phyloP scores from a whole-genome alignment of 2,888 invertebrate genomes.

The Automeris io region DNA sequence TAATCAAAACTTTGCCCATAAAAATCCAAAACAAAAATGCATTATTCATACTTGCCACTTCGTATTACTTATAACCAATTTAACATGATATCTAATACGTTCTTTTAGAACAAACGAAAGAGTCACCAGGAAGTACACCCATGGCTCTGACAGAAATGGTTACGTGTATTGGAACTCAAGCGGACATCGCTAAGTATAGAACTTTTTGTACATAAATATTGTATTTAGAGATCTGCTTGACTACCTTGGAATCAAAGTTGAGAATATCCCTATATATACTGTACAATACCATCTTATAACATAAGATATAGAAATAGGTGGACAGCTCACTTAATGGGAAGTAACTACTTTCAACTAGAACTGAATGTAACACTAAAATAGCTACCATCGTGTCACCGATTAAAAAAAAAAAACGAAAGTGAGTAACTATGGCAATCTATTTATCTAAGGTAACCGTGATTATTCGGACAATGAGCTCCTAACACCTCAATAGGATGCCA shows the following conservation, averaged over 20 bases:
- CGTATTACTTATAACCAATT: slow-evolving; percentile 45
- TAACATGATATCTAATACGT: slow-evolving; percentile 33
- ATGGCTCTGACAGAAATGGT: slow-evolving; percentile 45
- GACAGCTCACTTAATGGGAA: no score
- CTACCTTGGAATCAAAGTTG: not conserved
- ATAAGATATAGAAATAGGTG: no score
- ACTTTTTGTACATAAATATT: slow-evolving; percentile 74
- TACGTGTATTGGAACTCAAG: slow-evolving; percentile 39
- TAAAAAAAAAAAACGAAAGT: no score
- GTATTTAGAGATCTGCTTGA: slow-evolving; percentile 46
- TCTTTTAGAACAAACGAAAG: slow-evolving; percentile 23
- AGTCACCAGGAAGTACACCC: slow-evolving; percentile 33
- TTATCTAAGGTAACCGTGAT: no score
- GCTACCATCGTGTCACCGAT: no score
- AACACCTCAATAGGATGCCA: no score
- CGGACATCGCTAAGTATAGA: slow-evolving; percentile 68
- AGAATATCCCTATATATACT: no score
- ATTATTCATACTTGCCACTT: slow-evolving; percentile 73
- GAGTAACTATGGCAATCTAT: no score
- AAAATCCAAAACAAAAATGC: slow-evolving; percentile 78
- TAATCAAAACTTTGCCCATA: slow-evolving; percentile 77
- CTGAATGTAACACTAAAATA: no score
- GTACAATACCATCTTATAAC: no score
- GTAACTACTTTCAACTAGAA: no score
- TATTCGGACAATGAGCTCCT: no score